These are phyloP conservation scores for Gambusia holbrooki DNA, from an alignment of 2,113 vertebrate genomes.

Conservation along the genomic window DNA sequence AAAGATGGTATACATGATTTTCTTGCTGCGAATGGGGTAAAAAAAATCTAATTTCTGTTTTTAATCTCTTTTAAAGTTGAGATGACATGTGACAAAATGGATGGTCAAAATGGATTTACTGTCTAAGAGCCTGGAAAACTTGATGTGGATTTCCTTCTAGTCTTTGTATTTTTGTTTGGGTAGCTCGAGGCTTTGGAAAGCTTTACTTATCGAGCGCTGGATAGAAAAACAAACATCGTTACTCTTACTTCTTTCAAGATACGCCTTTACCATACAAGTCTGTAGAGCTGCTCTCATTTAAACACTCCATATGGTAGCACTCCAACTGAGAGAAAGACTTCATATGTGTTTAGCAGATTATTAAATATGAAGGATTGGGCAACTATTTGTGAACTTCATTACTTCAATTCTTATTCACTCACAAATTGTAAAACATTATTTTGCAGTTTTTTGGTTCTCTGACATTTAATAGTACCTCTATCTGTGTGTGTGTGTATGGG, in stretches of 20 bases:
- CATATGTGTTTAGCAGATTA: neutral
- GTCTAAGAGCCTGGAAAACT: neutral
- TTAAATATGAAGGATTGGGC: neutral
- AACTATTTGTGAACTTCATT: neutral
- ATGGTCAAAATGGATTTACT: neutral
- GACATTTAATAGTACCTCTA: too few relatives aligned
- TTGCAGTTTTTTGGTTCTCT: too few relatives aligned
- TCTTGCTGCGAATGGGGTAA: neutral
- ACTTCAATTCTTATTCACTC: too few relatives aligned
- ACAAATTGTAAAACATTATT: too few relatives aligned
- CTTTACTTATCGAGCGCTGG: neutral
- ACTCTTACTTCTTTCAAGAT: neutral
- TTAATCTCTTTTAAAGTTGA: neutral
- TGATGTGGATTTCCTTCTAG: neutral
- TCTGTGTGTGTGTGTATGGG: too few relatives aligned
- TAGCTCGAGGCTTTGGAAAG: neutral
- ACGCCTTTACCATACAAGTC: neutral
- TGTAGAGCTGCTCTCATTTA: neutral
- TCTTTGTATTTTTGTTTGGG: neutral
- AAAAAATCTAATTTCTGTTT: neutral
- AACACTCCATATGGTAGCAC: neutral
- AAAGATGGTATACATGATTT: neutral
- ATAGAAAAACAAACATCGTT: conserved; percentile 1
- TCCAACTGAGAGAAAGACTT: neutral
- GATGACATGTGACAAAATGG: neutral